Conservation (phyloP, 1,140 invertebrate species). For the Adoxophyes honmai region DNA sequence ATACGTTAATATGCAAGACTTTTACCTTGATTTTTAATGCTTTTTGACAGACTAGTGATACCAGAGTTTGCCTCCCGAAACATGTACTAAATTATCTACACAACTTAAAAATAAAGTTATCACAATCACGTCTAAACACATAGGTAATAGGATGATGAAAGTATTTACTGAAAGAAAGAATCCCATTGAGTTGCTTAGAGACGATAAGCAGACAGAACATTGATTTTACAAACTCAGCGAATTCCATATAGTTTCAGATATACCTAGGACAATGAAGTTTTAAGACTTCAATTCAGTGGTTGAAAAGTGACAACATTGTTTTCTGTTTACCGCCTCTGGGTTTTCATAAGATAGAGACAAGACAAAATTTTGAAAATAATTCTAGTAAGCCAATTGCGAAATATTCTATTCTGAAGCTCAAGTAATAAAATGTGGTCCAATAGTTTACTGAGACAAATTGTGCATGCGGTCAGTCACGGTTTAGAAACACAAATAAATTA, state of each 20-base stretch:
- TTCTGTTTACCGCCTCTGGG: not conserved
- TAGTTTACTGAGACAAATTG: constrained; percentile 49
- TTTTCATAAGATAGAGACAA: constrained; percentile 3
- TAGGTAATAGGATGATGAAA: constrained; percentile 28
- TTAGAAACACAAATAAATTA: constrained; percentile 52
- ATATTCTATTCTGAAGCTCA: constrained; percentile 57
- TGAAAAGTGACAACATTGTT: no score
- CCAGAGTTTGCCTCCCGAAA: constrained; percentile 30
- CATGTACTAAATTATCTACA: constrained; percentile 64
- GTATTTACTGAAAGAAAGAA: constrained; percentile 18
- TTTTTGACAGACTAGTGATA: constrained; percentile 35
- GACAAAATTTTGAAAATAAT: constrained; percentile 28
- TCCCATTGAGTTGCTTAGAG: not conserved
- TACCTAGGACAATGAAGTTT: no score
- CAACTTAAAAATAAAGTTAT: constrained; percentile 56
- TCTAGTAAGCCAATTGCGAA: constrained; percentile 65
- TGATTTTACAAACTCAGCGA: no score
- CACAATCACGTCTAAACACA: constrained; percentile 70
- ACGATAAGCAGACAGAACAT: not conserved
- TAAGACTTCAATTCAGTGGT: not conserved
- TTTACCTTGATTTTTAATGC: no score
- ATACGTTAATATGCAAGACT: no score
- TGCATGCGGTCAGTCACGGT: constrained; percentile 74
- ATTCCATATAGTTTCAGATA: no score
- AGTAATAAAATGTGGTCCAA: constrained; percentile 27